Percentiles rank a stretch among this genome's conserved stretches.
phyloP scores from a whole-genome alignment of 2,113 vertebrate species.

The Aramus guarauna region DNA sequence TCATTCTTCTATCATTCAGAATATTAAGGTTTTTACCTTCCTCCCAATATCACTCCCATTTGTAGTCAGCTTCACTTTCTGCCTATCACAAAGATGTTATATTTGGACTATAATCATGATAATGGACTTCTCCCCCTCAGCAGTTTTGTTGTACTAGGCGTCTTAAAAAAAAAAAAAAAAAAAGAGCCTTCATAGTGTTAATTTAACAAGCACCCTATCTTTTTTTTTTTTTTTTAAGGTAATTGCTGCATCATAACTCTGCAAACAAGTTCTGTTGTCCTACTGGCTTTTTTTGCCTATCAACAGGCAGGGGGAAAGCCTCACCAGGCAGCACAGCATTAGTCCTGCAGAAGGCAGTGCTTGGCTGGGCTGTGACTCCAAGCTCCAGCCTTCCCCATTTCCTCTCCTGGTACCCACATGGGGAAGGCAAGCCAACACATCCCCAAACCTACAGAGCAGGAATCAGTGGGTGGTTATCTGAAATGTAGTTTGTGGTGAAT shows the following conservation, averaged over 20 bases:
- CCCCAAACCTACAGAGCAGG: not conserved
- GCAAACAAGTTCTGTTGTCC: not conserved
- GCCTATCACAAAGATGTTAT: not conserved
- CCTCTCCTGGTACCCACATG: not conserved
- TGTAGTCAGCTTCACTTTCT: not conserved
- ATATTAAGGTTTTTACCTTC: not conserved
- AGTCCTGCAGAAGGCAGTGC: not conserved
- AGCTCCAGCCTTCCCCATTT: not conserved
- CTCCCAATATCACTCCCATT: not conserved
- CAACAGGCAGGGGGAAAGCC: not conserved
- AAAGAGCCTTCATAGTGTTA: not conserved
- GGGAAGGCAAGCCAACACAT: not conserved
- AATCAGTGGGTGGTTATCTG: not conserved
- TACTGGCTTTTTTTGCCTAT: not conserved
- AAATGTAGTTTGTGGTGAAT: not conserved
- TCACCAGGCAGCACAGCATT: not conserved
- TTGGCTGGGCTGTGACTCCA: not conserved
- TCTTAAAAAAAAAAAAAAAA: not conserved
- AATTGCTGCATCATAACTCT: not conserved
- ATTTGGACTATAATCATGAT: not conserved
- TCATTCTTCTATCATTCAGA: conserved; percentile 10
- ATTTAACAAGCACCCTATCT: not conserved
- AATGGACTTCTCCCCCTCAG: not conserved
- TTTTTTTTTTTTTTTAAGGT: not conserved
- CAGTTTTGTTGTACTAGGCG: not conserved